Evolutionary conservation across 2,888 invertebrate genomes (phyloP).

Genomic region (Nowickia ferox): DNA sequence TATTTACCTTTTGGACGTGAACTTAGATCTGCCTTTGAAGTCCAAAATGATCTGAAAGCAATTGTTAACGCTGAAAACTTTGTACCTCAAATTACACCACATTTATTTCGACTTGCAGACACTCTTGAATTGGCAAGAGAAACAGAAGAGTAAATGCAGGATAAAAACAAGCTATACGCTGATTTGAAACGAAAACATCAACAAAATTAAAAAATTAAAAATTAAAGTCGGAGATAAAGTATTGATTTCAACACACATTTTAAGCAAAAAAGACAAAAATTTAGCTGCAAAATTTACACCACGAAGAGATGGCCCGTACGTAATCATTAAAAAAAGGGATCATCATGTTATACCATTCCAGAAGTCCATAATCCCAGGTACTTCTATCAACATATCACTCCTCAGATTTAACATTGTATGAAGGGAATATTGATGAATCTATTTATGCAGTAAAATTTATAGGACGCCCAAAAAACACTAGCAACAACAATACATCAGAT

Average conservation of each 20-base stretch:
- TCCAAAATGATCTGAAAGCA: neutral
- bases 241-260: neutral
- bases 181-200: neutral
- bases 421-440: neutral
- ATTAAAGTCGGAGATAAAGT: neutral
- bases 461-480: neutral
- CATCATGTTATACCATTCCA: slow-evolving; percentile 23
- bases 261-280: neutral
- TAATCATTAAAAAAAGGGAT: slow-evolving; percentile 22
- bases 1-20: neutral
- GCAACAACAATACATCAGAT: too few species aligned
- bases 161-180: neutral
- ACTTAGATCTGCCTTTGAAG: neutral
- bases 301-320: slow-evolving; percentile 9
- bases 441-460: neutral
- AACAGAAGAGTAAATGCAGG: neutral
- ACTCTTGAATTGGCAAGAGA: neutral
- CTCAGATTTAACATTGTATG: neutral
- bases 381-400: neutral
- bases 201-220: too few species aligned
- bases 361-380: neutral
- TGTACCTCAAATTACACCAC: neutral
- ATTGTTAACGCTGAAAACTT: neutral
- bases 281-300: neutral
- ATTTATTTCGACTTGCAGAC: neutral